phyloP scores from a whole-genome alignment of 1,140 invertebrate species.

The Lycorma delicatula region DNA sequence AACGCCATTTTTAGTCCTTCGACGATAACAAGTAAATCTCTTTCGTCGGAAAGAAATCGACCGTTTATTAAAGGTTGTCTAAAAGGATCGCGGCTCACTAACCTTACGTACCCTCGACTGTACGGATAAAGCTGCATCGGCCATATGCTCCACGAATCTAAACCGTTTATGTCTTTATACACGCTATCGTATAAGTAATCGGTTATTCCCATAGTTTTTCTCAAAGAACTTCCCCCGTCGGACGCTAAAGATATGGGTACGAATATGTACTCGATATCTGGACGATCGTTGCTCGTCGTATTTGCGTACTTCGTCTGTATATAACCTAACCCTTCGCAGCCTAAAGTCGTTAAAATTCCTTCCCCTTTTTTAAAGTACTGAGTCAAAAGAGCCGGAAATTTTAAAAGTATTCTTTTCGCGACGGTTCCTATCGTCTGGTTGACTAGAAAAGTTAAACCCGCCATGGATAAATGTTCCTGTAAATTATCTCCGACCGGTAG shows the following conservation, averaged over 20 bases:
- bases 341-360: conserved; percentile 35
- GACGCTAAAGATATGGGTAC: conserved; percentile 38
- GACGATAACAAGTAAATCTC: conserved; percentile 32
- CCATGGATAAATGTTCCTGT: conserved; percentile 61
- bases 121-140: conserved; percentile 48
- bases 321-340: conserved; percentile 54
- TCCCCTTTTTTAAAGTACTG: conserved; percentile 17
- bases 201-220: conserved; percentile 25
- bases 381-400: background rate
- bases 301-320: conserved; percentile 46
- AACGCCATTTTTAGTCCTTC: conserved; percentile 23
- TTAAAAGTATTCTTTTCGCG: conserved; percentile 15
- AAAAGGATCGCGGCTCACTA: conserved; percentile 47
- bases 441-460: conserved; percentile 55
- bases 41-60: conserved; percentile 45
- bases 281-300: conserved; percentile 45
- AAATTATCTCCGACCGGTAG: conserved; percentile 53
- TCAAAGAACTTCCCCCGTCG: conserved; percentile 29
- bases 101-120: conserved; percentile 47
- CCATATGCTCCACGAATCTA: conserved; percentile 52
- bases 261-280: conserved; percentile 53
- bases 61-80: conserved; percentile 55
- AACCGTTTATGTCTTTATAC: conserved; percentile 35
- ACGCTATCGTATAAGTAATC: conserved; percentile 22
- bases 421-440: conserved; percentile 49